These are phyloP conservation scores for Prunella strophiata DNA, from an alignment of 2,797 vertebrate genomes.

Conservation along the genomic window DNA sequence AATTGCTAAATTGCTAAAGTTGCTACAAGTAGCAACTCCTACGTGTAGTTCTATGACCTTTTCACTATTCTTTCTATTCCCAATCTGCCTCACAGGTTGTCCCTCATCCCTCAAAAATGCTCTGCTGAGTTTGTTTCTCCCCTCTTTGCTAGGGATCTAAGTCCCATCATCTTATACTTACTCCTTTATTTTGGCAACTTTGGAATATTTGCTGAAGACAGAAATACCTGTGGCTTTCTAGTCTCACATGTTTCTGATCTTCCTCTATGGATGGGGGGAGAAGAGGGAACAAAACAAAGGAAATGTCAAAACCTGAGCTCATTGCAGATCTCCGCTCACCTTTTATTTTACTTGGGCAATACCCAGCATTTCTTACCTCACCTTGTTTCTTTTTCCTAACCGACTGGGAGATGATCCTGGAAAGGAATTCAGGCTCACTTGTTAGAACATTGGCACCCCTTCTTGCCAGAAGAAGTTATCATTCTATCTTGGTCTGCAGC, in stretches of 20 bases:
- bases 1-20: neutral
- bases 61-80: neutral
- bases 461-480: neutral
- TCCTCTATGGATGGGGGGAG: neutral
- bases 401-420: neutral
- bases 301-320: neutral
- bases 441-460: neutral
- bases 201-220: neutral
- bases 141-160: neutral
- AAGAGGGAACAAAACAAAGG: neutral
- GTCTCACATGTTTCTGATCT: neutral
- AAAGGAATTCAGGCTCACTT: neutral
- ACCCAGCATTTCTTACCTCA: conserved; percentile 1
- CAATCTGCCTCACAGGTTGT: neutral
- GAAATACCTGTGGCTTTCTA: neutral
- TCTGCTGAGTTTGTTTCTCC: neutral
- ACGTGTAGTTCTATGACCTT: neutral
- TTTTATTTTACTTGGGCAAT: neutral
- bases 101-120: neutral
- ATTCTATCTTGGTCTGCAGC: neutral
- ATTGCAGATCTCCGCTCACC: neutral
- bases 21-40: neutral
- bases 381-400: neutral
- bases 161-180: neutral
- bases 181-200: neutral